Evolutionary conservation across 2,888 invertebrate species (phyloP).

Genomic region (Xylota sylvarum): DNA sequence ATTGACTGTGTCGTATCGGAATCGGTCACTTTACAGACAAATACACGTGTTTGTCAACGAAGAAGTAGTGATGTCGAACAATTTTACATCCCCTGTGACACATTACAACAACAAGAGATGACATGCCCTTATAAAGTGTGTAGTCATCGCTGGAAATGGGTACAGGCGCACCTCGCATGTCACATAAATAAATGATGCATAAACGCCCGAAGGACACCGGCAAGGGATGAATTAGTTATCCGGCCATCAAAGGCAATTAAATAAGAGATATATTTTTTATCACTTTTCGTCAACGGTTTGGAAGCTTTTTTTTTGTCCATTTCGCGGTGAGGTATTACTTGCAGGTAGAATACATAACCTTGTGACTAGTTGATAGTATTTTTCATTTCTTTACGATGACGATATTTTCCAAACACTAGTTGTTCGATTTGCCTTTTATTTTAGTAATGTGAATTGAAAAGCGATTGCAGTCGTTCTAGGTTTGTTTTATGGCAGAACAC

Average conservation of each 20-base stretch:
- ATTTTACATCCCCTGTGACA: constrained; percentile 31
- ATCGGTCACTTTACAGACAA: constrained; percentile 42
- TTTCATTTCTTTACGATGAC: too few species aligned
- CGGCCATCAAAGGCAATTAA: background rate
- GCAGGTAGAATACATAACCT: too few species aligned
- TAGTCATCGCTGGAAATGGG: background rate
- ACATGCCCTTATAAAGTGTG: constrained; percentile 13
- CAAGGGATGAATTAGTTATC: constrained; percentile 3
- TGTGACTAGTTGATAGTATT: too few species aligned
- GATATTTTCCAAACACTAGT: too few species aligned
- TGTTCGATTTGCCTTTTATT: too few species aligned
- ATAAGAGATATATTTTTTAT: background rate
- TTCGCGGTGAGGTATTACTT: too few species aligned
- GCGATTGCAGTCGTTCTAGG: too few species aligned
- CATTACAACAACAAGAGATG: background rate
- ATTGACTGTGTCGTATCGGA: constrained; percentile 17
- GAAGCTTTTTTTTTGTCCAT: too few species aligned
- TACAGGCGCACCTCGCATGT: constrained; percentile 14
- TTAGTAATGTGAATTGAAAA: too few species aligned
- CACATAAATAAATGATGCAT: background rate
- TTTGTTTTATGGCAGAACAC: too few species aligned
- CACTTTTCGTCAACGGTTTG: background rate
- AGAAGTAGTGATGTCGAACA: constrained; percentile 9
- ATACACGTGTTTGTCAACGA: background rate
- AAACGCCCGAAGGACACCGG: background rate